Base-by-base conservation (phyloP, 2,113 vertebrate species). In the Charadrius vociferus region DNA sequence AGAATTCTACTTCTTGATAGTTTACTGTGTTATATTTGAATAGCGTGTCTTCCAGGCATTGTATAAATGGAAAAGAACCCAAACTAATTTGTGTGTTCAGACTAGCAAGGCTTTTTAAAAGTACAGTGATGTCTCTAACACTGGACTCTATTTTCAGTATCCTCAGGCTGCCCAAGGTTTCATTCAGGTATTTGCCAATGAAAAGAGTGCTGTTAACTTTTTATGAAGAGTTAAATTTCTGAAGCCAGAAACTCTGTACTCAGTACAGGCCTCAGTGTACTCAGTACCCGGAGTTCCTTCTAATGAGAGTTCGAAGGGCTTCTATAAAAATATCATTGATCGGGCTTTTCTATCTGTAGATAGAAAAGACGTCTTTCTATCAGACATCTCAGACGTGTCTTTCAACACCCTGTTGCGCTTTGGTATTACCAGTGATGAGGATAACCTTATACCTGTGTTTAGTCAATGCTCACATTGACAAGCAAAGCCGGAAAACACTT, bases 261-360 rank as follows among this genome's bases (percentile, higher is more conserved):
- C 8, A 1, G 1, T 63, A 37, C 7, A 61, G 45, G 14, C 32
- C 68, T 79, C 39, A 18, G 32, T 29, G 67, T 18, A 14, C 36
- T 61, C 4, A 0, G 8, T 56, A 61, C 19, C 16, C 5, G 0
- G 7, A 1, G 1, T 22, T 75, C 12, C 43, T 78, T 52, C 77
- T 93, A 58, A 86, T 12, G 10, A 43, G 65, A 75, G 9, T 41
- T 80, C 10, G 2, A 61, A 92, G 6, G 5, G 15, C 45, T 77
- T 85, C 39, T 68, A 16, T 68, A 68, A 81, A 84, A 93, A 67
- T 52, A 49, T 13, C 7, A 22, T 21, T 49, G 30, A 53, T 85
- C 32, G 39, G 29, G 19, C 9, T 87, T 82, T 88, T 59, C 62
- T 80, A 13, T 29, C 36, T 21, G 1, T 59, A 75, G 63, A 30